Evolutionary conservation across 2,113 vertebrate genomes (phyloP).

Genomic region (Pyrgilauda ruficollis): DNA sequence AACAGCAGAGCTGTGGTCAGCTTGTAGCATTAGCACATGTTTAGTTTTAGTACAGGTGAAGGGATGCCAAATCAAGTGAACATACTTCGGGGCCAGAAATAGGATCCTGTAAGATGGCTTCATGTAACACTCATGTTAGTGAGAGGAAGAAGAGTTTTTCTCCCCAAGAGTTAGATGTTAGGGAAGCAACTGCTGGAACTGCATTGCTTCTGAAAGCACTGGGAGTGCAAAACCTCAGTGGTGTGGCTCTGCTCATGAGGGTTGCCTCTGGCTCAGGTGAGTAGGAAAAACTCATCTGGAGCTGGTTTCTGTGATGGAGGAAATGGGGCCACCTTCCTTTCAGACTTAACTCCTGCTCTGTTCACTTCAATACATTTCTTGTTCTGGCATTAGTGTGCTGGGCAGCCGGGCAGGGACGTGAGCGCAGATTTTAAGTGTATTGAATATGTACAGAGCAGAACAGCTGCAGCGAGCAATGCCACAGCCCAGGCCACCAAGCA

Average conservation of each 20-base stretch:
- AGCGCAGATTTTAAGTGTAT: background rate
- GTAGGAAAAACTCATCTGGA: background rate
- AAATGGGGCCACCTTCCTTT: background rate
- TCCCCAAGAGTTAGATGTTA: background rate
- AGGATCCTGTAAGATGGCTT: background rate
- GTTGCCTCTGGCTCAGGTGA: background rate
- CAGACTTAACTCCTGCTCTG: background rate
- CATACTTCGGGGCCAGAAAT: background rate
- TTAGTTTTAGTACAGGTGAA: background rate
- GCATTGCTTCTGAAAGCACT: background rate
- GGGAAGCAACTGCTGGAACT: background rate
- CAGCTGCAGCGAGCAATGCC: background rate
- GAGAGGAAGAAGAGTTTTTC: background rate
- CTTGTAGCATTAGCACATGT: background rate
- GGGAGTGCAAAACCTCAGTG: background rate
- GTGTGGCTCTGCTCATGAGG: background rate
- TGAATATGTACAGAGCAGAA: background rate
- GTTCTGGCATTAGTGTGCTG: background rate
- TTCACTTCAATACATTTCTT: background rate
- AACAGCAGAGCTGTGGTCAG: background rate
- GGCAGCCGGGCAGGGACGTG: rapidly evolving
- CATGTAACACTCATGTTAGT: rapidly evolving
- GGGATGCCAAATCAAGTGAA: background rate
- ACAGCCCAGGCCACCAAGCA: background rate
- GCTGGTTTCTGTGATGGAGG: background rate